Conservation (phyloP, 2,797 vertebrate species). For the Dallia pectoralis region DNA sequence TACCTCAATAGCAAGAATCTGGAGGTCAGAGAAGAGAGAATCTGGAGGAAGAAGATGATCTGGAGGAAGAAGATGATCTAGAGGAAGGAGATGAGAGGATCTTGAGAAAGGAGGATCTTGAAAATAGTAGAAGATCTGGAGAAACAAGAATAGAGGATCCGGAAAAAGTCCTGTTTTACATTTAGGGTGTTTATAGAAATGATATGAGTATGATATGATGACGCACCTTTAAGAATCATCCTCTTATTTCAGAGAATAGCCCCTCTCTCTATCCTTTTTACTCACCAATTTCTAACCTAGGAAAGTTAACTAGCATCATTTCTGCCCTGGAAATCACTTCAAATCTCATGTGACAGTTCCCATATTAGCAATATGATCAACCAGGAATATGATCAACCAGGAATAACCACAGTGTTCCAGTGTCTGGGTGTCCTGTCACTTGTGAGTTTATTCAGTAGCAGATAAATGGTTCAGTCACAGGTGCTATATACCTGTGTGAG, state of each 20-base stretch:
- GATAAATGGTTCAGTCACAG: constrained; percentile 10
- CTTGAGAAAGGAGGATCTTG: not conserved
- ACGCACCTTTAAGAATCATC: not conserved
- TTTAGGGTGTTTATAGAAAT: no score
- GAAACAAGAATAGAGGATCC: constrained; percentile 20
- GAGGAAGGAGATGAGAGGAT: constrained; percentile 20
- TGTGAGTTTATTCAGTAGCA: not conserved
- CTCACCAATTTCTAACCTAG: not conserved
- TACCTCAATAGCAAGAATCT: no score
- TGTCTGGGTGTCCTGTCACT: not conserved
- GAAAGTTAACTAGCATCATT: not conserved
- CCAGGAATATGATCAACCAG: not conserved
- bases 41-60: no score
- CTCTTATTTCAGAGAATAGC: not conserved
- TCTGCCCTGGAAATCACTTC: not conserved
- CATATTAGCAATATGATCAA: not conserved
- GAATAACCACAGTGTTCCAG: not conserved
- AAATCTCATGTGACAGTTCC: not conserved
- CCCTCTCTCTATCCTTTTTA: not conserved
- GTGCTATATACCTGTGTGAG: constrained; percentile 48
- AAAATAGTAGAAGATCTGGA: no score
- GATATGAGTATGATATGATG: not conserved
- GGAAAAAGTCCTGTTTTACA: constrained; percentile 10
- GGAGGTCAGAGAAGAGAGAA: no score
- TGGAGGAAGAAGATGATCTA: no score